Evolutionary conservation across 2,113 vertebrate species (phyloP).

Genomic region (Salminus brasiliensis): DNA sequence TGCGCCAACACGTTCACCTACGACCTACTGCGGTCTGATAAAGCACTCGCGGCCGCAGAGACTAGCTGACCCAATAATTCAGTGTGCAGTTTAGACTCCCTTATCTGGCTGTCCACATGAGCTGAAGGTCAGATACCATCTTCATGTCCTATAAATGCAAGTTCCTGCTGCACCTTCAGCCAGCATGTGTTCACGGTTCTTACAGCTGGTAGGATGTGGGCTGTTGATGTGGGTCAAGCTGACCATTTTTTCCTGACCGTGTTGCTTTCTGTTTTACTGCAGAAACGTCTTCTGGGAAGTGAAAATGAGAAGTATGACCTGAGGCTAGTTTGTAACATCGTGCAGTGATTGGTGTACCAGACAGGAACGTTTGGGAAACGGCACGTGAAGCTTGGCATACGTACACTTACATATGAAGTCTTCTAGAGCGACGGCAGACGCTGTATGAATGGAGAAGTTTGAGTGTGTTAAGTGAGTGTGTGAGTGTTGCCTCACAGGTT

Average conservation of each 20-base stretch:
- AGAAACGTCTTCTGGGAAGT: neutral
- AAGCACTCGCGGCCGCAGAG: neutral
- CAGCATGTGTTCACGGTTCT: neutral
- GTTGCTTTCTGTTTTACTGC: too few relatives aligned
- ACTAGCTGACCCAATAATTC: neutral
- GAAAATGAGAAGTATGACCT: neutral
- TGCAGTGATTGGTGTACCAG: neutral
- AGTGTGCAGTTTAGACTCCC: neutral
- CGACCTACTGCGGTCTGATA: neutral
- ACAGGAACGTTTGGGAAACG: neutral
- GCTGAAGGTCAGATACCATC: neutral
- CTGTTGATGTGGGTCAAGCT: neutral
- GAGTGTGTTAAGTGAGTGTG: slow-evolving; percentile 19
- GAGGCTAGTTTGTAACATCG: neutral
- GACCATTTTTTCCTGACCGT: too few relatives aligned
- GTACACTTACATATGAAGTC: too few relatives aligned
- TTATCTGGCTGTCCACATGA: neutral
- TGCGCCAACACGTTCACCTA: neutral
- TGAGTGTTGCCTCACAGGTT: slow-evolving; percentile 24
- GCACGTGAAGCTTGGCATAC: neutral
- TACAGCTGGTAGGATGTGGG: neutral
- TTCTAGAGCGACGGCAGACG: too few relatives aligned
- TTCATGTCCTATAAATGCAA: neutral
- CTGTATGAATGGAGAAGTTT: neutral
- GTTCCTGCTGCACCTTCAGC: neutral